Evolutionary conservation across 2,888 invertebrate genomes (phyloP).

Genomic region (Allacma fusca): DNA sequence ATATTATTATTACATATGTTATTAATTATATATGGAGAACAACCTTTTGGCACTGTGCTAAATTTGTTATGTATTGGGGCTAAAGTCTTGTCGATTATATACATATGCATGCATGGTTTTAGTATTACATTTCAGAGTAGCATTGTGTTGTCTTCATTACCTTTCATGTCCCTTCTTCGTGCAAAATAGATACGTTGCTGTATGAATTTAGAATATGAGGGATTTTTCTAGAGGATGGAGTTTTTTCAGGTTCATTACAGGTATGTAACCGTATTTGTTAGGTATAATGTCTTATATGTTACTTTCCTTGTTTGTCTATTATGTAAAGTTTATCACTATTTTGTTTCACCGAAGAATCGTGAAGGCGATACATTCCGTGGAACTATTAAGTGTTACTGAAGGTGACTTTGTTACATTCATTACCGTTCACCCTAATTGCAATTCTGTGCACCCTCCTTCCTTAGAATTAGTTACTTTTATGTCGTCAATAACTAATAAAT

Average conservation of each 20-base stretch:
- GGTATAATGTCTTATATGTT: neutral
- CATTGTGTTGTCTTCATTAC: slow-evolving; percentile 10
- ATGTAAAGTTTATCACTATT: neutral
- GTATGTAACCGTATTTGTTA: slow-evolving; percentile 2
- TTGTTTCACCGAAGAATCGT: slow-evolving; percentile 12
- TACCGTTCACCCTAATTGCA: neutral
- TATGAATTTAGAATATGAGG: slow-evolving; percentile 11
- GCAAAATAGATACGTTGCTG: neutral
- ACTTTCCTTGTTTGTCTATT: neutral
- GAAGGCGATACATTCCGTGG: slow-evolving; percentile 21
- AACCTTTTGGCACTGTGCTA: slow-evolving; percentile 31
- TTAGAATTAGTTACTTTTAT: slow-evolving; percentile 29
- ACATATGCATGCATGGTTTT: slow-evolving; percentile 13
- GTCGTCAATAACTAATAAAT: slow-evolving; percentile 27
- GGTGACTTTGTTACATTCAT: slow-evolving; percentile 12
- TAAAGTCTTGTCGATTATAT: slow-evolving; percentile 27
- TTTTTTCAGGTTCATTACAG: neutral
- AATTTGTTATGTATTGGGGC: slow-evolving; percentile 23
- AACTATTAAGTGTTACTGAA: neutral
- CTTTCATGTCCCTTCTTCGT: neutral
- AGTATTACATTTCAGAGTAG: slow-evolving; percentile 21
- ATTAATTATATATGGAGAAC: slow-evolving; percentile 4
- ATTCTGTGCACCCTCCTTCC: slow-evolving; percentile 19
- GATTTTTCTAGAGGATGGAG: neutral
- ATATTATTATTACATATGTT: slow-evolving; percentile 18